Evolutionary conservation across 2,888 invertebrate genomes (phyloP).

Genomic region (Drosophila pseudotalamancana): DNA sequence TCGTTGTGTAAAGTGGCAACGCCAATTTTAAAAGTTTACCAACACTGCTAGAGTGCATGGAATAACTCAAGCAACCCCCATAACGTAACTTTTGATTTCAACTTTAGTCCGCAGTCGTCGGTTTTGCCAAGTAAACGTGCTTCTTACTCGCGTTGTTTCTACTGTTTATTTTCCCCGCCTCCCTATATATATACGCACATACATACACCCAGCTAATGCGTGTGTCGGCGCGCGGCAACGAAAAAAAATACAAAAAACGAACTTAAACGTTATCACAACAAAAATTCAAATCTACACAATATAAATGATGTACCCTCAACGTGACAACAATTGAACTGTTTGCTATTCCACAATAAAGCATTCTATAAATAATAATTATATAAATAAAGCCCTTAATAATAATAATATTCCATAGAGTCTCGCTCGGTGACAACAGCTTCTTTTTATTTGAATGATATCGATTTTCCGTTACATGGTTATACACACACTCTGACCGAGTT

Average conservation of each 20-base stretch:
- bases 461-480: constrained; percentile 80
- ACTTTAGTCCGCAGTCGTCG: constrained; percentile 76
- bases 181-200: constrained; percentile 42
- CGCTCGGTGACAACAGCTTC: constrained; percentile 58
- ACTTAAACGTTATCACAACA: constrained; percentile 13
- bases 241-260: constrained; percentile 16
- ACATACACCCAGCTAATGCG: constrained; percentile 31
- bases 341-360: too few species aligned
- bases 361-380: background rate
- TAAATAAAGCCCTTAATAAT: background rate
- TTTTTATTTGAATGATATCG: constrained; percentile 59
- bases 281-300: constrained; percentile 8
- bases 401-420: background rate
- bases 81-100: constrained; percentile 33
- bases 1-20: constrained; percentile 22
- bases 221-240: constrained; percentile 54
- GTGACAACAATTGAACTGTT: constrained; percentile 20
- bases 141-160: constrained; percentile 60
- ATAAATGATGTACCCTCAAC: constrained; percentile 2
- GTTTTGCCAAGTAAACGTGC: constrained; percentile 81
- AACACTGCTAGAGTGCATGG: constrained; percentile 21
- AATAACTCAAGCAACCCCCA: constrained; percentile 33
- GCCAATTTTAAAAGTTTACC: background rate
- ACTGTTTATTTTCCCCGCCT: constrained; percentile 35
- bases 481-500: constrained; percentile 80